Percentiles rank a stretch among this genome's conserved stretches.
Conservation (phyloP, 2,888 invertebrate genomes). For the Agriopis marginaria region DNA sequence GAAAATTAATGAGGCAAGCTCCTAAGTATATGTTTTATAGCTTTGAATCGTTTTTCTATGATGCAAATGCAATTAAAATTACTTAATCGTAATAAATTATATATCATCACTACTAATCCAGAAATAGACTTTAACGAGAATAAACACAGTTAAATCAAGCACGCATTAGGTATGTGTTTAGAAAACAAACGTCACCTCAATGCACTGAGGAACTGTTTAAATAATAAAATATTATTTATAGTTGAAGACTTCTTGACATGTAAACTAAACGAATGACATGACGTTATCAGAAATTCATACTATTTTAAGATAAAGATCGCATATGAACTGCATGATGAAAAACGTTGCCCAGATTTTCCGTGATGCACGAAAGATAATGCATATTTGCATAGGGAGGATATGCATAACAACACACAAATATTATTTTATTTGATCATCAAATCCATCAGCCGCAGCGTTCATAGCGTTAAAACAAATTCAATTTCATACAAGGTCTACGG, state of each 20-base stretch:
- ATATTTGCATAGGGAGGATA: background rate
- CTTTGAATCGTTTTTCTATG: no score
- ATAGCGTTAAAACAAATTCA: no score
- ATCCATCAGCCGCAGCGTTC: no score
- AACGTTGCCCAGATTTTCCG: background rate
- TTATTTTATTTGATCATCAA: no score
- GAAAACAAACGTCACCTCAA: constrained; percentile 22
- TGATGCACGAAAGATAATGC: constrained; percentile 6
- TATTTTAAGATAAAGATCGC: constrained; percentile 15
- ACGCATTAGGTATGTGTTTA: constrained; percentile 10
- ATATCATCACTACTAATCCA: constrained; percentile 8
- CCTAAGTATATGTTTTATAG: no score
- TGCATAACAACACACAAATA: no score
- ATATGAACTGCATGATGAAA: constrained; percentile 15
- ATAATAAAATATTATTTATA: constrained; percentile 22
- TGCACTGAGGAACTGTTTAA: constrained; percentile 18
- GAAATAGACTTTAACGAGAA: constrained; percentile 12
- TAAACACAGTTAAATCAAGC: background rate
- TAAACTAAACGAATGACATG: constrained; percentile 8
- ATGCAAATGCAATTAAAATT: background rate
- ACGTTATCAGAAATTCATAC: constrained; percentile 7
- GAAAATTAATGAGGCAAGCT: no score
- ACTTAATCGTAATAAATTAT: no score
- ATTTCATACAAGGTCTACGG: no score
- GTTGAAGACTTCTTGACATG: constrained; percentile 15